A percentile compares a stretch with the other conserved stretches of the same genome.
Evolutionary conservation across 1,140 invertebrate genomes (phyloP).

Genomic region (Capitella teleta): DNA sequence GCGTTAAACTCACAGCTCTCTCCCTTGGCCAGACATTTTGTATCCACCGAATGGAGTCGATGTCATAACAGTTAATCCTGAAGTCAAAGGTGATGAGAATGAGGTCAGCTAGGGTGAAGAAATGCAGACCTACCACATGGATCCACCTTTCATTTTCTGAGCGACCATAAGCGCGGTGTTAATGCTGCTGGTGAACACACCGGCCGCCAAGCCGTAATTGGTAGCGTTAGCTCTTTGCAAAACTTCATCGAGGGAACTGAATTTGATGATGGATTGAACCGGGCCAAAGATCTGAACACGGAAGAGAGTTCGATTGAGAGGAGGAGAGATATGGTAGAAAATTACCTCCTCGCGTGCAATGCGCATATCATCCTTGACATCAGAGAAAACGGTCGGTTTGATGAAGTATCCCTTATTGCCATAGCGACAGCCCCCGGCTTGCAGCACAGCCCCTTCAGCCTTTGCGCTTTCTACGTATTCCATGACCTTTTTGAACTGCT

Average conservation of each 20-base stretch:
- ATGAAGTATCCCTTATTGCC: conserved; percentile 77
- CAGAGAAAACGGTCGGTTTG: conserved; percentile 87
- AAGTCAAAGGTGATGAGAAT: no score
- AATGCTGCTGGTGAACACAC: conserved; percentile 74
- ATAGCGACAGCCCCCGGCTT: conserved; percentile 62
- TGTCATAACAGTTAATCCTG: no score
- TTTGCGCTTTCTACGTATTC: conserved; percentile 64
- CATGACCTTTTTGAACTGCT: conserved; percentile 74
- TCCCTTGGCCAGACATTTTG: no score
- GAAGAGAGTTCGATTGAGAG: no score
- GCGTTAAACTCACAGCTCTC: no score
- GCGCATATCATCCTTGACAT: conserved; percentile 84
- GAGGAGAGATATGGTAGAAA: no score
- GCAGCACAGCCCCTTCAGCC: conserved; percentile 74
- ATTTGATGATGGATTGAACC: conserved; percentile 81
- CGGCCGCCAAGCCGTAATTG: conserved; percentile 76
- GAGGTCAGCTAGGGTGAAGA: no score
- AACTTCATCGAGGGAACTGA: conserved; percentile 75
- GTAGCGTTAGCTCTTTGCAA: conserved; percentile 79
- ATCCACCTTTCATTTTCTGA: conserved; percentile 63
- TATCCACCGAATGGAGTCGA: no score
- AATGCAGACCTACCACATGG: conserved; percentile 69
- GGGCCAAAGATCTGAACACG: conserved; percentile 91
- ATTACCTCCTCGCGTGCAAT: conserved; percentile 83
- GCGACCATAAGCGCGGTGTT: conserved; percentile 48